Evolutionary conservation across 2,797 vertebrate genomes (phyloP), one percentile per base, ranked within the genome.

Genomic region (Sebastes umbrosus): DNA sequence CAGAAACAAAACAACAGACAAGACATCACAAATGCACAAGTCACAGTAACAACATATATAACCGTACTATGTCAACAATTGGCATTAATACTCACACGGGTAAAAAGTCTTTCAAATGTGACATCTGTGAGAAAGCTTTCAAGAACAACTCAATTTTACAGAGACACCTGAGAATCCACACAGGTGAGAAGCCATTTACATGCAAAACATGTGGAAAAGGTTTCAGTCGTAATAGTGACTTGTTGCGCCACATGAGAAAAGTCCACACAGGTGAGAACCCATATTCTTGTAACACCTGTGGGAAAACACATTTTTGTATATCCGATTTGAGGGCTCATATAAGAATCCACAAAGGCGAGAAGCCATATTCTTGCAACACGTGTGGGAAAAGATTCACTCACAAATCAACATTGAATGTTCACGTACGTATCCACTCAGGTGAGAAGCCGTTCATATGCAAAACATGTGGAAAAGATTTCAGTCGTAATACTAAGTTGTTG

Each of bases 191-290:
- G 20, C 31, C 31, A 0, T 31, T 3, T 31, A 3, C 31, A 1
- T 32, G 31, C 31, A 32, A 32, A 32, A 1, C 3, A 32, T 32
- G 31, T 32, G 31, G 8, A 0, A 32, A 32, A 32, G 8, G 0
- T 31, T 31, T 31, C 2, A 8, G 8, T 8, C 8, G 31, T 34
- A 11, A 11, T 4, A 11, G 34, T 34, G 10, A 34, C 10, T 34
- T 34, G 10, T 4, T 11, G 10, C 3, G 0, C 10, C 34, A 34
- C 34, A 34, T 34, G 34, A 10, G 60, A 31, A 73, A 22, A 50
- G 60, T 10, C 32, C 63, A 67, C 70, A 79, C 63, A 10, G 69
- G 55, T 16, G 69, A 73, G 70, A 68, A 67, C 9, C 55, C 63
- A 2, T 67, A 67, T 24, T 27, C 54, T 4, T 73, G 63, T 27